These are phyloP conservation scores for Chionoecetes opilio DNA, from an alignment of 1,140 invertebrate genomes.

Conservation along the genomic window DNA sequence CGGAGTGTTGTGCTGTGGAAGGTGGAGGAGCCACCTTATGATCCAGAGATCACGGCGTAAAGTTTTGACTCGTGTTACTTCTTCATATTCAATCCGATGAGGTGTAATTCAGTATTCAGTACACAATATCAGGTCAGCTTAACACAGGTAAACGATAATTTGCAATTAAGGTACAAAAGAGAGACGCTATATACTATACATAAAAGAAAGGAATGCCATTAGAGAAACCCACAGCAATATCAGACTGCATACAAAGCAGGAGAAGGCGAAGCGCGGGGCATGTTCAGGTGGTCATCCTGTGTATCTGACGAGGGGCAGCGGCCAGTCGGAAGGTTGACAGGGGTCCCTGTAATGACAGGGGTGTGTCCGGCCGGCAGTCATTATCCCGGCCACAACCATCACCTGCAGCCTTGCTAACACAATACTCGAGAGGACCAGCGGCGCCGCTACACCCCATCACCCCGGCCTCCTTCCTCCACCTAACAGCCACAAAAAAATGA, in stretches of 20 bases:
- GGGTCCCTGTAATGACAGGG: slow-evolving; percentile 53
- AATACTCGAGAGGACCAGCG: slow-evolving; percentile 33
- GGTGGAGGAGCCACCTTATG: neutral
- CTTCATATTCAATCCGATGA: neutral
- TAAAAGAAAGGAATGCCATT: slow-evolving; percentile 30
- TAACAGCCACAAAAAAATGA: neutral
- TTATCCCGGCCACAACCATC: slow-evolving; percentile 46
- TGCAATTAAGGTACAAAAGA: slow-evolving; percentile 22
- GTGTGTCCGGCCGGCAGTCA: neutral
- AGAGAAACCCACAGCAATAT: slow-evolving; percentile 20
- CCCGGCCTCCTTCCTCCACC: slow-evolving; percentile 22
- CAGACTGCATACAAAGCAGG: slow-evolving; percentile 37
- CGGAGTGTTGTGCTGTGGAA: neutral
- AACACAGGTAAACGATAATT: neutral
- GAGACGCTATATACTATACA: slow-evolving; percentile 29
- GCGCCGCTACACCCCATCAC: neutral
- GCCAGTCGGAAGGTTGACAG: slow-evolving; percentile 52
- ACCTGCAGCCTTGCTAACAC: slow-evolving; percentile 43
- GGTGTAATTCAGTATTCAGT: neutral
- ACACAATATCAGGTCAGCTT: slow-evolving; percentile 6
- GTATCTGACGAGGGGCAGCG: slow-evolving; percentile 47
- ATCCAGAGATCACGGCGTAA: neutral
- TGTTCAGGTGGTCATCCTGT: slow-evolving; percentile 23
- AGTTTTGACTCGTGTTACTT: neutral
- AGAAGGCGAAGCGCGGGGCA: neutral